Conservation (phyloP, 2,797 vertebrate species). For the Anas georgica region DNA sequence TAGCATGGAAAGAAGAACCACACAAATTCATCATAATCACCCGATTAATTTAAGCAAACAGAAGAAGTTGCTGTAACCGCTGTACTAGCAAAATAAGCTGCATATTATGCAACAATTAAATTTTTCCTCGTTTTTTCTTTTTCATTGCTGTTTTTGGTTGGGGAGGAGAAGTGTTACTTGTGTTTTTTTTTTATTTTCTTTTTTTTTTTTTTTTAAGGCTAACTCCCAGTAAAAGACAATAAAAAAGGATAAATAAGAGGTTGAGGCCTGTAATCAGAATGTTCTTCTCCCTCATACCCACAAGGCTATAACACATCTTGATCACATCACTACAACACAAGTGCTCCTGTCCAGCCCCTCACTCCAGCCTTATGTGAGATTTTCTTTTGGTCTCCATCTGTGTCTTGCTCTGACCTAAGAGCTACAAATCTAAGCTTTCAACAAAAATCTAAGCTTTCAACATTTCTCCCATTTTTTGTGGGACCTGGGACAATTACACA, state of each 20-base stretch:
- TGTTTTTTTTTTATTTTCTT: too few relatives aligned
- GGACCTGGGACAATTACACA: neutral
- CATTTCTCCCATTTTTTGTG: neutral
- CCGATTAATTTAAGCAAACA: neutral
- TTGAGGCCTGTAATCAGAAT: neutral
- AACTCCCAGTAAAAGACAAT: neutral
- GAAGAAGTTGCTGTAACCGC: neutral
- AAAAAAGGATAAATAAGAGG: neutral
- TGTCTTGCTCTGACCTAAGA: neutral
- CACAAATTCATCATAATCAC: neutral
- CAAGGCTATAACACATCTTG: neutral
- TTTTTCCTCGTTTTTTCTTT: neutral
- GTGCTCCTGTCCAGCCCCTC: neutral
- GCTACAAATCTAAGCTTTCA: neutral
- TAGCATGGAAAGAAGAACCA: neutral
- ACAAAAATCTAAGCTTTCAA: neutral
- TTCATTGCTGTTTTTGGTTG: neutral
- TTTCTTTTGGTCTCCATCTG: neutral
- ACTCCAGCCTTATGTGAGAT: neutral
- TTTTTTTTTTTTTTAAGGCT: neutral
- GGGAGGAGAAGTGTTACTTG: neutral
- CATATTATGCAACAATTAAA: neutral
- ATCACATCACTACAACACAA: accelerated
- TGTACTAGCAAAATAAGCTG: neutral
- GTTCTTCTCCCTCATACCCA: neutral